Evolutionary conservation across 2,888 invertebrate genomes (phyloP).

Genomic region (Ophion costatus): DNA sequence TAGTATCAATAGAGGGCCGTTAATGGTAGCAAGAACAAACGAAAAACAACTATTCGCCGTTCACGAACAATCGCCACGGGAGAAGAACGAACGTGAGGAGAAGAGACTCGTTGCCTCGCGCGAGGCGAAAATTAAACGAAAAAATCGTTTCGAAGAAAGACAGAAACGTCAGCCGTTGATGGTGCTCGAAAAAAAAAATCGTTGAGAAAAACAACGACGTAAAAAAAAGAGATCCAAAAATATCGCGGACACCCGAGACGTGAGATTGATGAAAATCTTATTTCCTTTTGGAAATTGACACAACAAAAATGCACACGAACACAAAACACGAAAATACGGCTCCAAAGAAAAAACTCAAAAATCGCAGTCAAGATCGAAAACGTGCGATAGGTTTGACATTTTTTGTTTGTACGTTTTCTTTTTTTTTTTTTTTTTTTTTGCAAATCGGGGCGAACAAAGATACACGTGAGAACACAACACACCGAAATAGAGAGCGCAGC

Average conservation of each 20-base stretch:
- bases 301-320: neutral
- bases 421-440: neutral
- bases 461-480: neutral
- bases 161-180: neutral
- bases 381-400: neutral
- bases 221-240: too few relatives aligned
- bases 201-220: neutral
- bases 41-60: neutral
- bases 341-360: neutral
- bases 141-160: neutral
- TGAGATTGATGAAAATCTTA: neutral
- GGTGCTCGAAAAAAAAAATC: neutral
- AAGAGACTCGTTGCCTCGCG: neutral
- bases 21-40: neutral
- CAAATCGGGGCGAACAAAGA: neutral
- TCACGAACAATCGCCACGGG: neutral
- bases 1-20: neutral
- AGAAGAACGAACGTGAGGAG: conserved; percentile 3
- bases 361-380: neutral
- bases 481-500: conserved; percentile 20
- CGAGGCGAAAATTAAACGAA: neutral
- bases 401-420: neutral
- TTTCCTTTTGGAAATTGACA: neutral
- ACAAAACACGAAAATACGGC: neutral
- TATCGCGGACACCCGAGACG: too few relatives aligned